Evolutionary conservation across 1,140 invertebrate genomes (phyloP).

Genomic region (Batillaria attramentaria): DNA sequence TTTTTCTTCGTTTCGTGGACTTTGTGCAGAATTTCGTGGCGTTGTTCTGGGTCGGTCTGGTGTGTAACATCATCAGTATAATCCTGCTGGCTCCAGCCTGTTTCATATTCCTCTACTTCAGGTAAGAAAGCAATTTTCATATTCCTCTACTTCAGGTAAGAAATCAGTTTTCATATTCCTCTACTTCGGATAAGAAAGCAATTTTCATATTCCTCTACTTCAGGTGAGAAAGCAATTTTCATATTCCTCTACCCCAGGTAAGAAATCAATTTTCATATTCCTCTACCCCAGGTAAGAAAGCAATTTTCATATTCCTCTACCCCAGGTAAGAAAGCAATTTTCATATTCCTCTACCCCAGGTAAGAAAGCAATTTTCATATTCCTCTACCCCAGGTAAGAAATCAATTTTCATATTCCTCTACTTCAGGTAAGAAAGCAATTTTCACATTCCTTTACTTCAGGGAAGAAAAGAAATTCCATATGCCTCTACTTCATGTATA

Average conservation of each 20-base stretch:
- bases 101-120: conserved; percentile 55
- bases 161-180: neutral
- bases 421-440: no score
- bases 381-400: no score
- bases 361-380: no score
- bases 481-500: no score
- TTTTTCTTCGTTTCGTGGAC: no score
- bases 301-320: no score
- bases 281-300: neutral
- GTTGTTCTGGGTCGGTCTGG: conserved; percentile 45
- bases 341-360: no score
- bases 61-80: conserved; percentile 52
- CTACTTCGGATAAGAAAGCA: neutral
- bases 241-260: neutral
- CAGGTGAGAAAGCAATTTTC: neutral
- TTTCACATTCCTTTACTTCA: no score
- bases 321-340: no score
- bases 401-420: no score
- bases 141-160: neutral
- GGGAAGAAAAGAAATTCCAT: no score
- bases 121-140: conserved; percentile 36
- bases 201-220: neutral
- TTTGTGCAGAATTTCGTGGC: conserved; percentile 42
- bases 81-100: conserved; percentile 51
- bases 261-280: neutral